Evolutionary conservation across 1,140 invertebrate genomes (phyloP).

Genomic region (Euglossa dilemma): DNA sequence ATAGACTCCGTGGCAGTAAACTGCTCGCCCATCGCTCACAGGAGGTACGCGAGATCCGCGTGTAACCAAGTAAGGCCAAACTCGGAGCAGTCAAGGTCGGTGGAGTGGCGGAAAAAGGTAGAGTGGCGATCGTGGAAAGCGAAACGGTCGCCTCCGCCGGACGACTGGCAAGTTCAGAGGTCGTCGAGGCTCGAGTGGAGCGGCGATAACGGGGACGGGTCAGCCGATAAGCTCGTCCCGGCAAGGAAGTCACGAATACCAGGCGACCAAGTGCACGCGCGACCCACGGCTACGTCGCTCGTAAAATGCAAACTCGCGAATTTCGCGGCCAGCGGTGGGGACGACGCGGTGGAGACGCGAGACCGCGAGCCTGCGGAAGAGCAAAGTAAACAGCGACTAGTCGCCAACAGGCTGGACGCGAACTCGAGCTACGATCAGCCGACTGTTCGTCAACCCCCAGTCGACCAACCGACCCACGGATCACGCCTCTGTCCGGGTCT

Average conservation of each 20-base stretch:
- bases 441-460: background rate
- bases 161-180: slow-evolving; percentile 44
- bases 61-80: background rate
- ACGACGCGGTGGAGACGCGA: slow-evolving; percentile 26
- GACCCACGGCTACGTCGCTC: slow-evolving; percentile 35
- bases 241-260: slow-evolving; percentile 7
- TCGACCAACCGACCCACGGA: background rate
- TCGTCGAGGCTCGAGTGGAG: slow-evolving; percentile 43
- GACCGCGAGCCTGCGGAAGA: background rate
- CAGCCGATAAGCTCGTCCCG: slow-evolving; percentile 66
- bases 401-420: background rate
- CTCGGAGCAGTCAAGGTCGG: slow-evolving; percentile 2
- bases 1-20: background rate
- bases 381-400: slow-evolving; percentile 28
- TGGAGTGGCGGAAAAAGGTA: background rate
- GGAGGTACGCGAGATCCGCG: background rate
- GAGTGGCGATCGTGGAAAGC: slow-evolving; percentile 51
- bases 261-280: slow-evolving; percentile 25
- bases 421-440: background rate
- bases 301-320: slow-evolving; percentile 67
- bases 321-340: slow-evolving; percentile 46
- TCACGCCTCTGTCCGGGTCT: background rate
- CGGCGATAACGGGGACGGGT: slow-evolving; percentile 66
- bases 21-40: slow-evolving; percentile 27
- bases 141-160: slow-evolving; percentile 74